phyloP scores from a whole-genome alignment of 2,888 invertebrate species.

The Cantharis rustica region DNA sequence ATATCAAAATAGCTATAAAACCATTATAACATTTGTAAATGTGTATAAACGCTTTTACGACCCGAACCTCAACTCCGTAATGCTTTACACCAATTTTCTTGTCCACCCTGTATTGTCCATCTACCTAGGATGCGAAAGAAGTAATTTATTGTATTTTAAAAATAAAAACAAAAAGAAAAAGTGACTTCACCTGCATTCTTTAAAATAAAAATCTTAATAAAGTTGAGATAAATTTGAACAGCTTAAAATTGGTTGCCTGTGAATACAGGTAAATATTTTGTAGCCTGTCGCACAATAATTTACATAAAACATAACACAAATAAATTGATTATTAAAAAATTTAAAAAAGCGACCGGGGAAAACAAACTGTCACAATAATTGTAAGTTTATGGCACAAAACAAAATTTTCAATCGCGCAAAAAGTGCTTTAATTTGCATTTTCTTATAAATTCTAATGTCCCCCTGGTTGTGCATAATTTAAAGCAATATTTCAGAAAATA shows the following conservation, averaged over 20 bases:
- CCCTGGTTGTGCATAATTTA: conserved; percentile 9
- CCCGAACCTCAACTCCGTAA: no score
- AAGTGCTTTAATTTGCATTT: background rate
- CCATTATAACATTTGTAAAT: no score
- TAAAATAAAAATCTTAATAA: background rate
- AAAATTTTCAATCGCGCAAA: background rate
- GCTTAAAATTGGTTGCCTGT: background rate
- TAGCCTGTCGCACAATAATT: background rate
- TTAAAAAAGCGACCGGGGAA: background rate
- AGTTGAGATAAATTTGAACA: background rate
- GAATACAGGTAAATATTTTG: conserved; percentile 1
- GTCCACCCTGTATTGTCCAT: no score
- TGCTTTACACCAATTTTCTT: no score
- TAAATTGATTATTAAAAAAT: conserved; percentile 1
- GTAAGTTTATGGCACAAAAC: background rate
- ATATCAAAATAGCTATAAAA: no score
- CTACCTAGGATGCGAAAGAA: background rate
- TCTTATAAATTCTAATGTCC: conserved; percentile 23
- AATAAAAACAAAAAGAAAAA: background rate
- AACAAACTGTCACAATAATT: background rate
- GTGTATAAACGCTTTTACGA: no score
- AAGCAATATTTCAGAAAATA: conserved; percentile 24
- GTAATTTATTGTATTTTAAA: background rate
- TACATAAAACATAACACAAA: conserved; percentile 2
- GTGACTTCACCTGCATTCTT: background rate